A percentile compares a stretch with the other conserved stretches of the same genome.
phyloP scores from a whole-genome alignment of 2,113 vertebrate genomes.

The Lonchura striata region DNA sequence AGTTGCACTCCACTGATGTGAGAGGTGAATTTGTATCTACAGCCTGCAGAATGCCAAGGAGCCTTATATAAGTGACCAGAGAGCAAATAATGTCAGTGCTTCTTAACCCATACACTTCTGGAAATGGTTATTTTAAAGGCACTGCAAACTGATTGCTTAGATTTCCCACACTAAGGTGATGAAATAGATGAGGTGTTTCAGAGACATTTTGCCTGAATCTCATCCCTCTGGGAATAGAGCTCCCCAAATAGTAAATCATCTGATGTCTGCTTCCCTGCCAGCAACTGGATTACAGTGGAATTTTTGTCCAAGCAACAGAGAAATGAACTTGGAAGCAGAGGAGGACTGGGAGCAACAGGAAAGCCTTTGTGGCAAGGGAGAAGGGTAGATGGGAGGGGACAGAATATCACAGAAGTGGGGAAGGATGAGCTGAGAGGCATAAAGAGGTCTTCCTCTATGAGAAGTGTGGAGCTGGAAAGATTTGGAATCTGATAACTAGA shows the following conservation, averaged over 20 bases:
- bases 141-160: not conserved
- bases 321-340: not conserved
- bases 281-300: not conserved
- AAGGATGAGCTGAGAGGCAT: not conserved
- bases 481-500: not conserved
- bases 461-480: not conserved
- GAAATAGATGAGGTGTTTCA: not conserved
- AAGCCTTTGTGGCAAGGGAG: not conserved
- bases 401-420: not conserved
- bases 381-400: not conserved
- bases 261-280: not conserved
- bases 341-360: not conserved
- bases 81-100: not conserved
- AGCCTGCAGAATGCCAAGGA: not conserved
- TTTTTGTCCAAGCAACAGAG: not conserved
- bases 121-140: not conserved
- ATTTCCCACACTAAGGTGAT: not conserved
- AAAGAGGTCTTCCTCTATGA: not conserved
- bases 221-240: not conserved
- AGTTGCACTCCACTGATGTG: not conserved
- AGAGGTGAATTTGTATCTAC: conserved; percentile 1
- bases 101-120: not conserved
- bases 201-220: not conserved
- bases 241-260: not conserved
- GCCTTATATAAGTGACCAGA: not conserved